Conservation (phyloP, 2,113 vertebrate genomes). For the Rhinoderma darwinii region DNA sequence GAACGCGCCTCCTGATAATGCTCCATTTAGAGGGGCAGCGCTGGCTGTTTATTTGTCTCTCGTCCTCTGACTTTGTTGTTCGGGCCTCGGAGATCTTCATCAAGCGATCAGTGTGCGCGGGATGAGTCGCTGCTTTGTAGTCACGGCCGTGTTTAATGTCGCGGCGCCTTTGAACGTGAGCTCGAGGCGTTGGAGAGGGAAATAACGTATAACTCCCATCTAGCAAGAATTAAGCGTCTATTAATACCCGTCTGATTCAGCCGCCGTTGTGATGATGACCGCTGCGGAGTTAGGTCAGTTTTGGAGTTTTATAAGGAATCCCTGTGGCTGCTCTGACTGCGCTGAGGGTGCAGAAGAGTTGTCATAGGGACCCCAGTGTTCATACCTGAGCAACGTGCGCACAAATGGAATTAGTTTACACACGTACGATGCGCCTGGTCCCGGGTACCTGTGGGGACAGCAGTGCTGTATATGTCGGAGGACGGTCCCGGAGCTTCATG, state of each 20-base stretch:
- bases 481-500: not conserved
- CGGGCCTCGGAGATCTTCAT: not conserved
- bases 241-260: not conserved
- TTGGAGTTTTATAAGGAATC: not conserved
- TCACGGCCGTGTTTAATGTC: constrained; percentile 11
- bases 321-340: too few relatives aligned
- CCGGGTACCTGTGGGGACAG: not conserved
- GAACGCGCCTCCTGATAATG: not conserved
- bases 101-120: not conserved
- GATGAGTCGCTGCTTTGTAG: constrained; percentile 36
- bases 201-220: not conserved
- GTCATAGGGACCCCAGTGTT: too few relatives aligned
- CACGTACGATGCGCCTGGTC: too few relatives aligned
- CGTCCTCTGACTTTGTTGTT: not conserved
- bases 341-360: too few relatives aligned
- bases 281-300: not conserved
- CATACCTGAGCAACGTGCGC: too few relatives aligned
- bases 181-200: not conserved
- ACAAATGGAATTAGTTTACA: too few relatives aligned
- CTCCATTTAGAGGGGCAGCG: not conserved
- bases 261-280: not conserved
- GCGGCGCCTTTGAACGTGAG: constrained; percentile 27
- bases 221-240: not conserved
- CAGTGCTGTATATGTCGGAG: not conserved
- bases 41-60: not conserved